Evolutionary conservation across 2,888 invertebrate genomes (phyloP), one percentile per base, ranked within the genome.

Genomic region (Mythimna lalbum): DNA sequence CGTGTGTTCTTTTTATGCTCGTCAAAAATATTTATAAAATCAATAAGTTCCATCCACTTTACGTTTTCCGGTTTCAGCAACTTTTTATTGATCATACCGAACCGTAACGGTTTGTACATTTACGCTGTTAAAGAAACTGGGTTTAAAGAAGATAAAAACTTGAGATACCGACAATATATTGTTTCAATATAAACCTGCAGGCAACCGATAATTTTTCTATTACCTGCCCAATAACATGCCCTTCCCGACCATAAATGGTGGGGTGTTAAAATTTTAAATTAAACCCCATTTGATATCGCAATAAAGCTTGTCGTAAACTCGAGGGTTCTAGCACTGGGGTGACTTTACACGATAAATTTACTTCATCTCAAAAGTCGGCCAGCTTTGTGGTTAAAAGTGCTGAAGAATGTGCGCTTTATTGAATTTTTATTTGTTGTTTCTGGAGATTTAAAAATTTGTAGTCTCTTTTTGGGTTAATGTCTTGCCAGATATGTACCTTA

Each of bases 201-300:
- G 64, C 62, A 59, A 33, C 65, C 83, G 78, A 84, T 85, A 81
- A 83, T 85, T 75, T 76, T 83, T 80, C 78, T 80, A 83, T 83
- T 78, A 80, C 79, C 82, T 84, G 79, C 65, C 73, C 81, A 73
- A 73, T 76, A 76, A 67, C 78, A 68, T 63, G 74, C 62, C 63
- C 57, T 65, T 53, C 47, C 63, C 50, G 50, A 49, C 52, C 63
- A 80, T 83, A 85, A 85, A 85, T 81, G 72, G 69, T 60, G 49
- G 62, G 76, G 82, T 78, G 81, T 84, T 83, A 84, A 86, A 86
- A 80, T 88, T 87, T 89, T 84, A 88, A 89, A 89, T 88, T 87
- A 87, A 88, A 89, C 73, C 76, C 84, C 79, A 77, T 88, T 87
- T 87, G 80, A 85, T 85, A 80, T 80, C 80, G 79, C 73, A 79